These are phyloP conservation scores for Yasuhikotakia modesta DNA, from an alignment of 2,797 vertebrate species.

Conservation along the genomic window DNA sequence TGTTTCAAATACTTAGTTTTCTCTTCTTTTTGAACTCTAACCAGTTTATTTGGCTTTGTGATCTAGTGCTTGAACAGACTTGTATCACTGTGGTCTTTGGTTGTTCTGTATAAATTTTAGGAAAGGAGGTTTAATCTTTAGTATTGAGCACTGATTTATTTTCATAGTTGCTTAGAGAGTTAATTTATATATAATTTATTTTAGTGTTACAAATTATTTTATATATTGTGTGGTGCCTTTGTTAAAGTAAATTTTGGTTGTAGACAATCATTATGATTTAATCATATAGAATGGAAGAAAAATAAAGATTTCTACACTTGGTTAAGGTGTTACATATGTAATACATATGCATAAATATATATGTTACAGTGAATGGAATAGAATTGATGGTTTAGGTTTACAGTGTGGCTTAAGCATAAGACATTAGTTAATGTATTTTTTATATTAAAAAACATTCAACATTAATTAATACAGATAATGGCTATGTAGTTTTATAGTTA, in stretches of 20 bases:
- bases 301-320: slow-evolving; percentile 3
- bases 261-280: slow-evolving; percentile 76
- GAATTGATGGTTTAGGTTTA: slow-evolving; percentile 6
- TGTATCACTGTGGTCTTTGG: slow-evolving; percentile 62
- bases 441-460: slow-evolving; percentile 11
- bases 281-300: slow-evolving; percentile 29
- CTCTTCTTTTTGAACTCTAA: slow-evolving; percentile 23
- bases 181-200: slow-evolving; percentile 69
- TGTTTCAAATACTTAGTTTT: slow-evolving; percentile 2
- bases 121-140: slow-evolving; percentile 37
- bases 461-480: neutral
- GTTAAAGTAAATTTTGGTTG: slow-evolving; percentile 68
- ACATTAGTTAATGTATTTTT: neutral
- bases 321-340: neutral
- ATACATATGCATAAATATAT: slow-evolving; percentile 3
- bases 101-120: slow-evolving; percentile 68
- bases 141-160: slow-evolving; percentile 52
- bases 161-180: slow-evolving; percentile 49
- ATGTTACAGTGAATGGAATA: neutral
- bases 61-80: slow-evolving; percentile 45
- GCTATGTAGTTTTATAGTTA: slow-evolving; percentile 5
- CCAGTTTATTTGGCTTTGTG: slow-evolving; percentile 48
- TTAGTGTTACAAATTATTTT: slow-evolving; percentile 64
- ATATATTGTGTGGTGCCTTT: slow-evolving; percentile 76
- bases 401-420: slow-evolving; percentile 1